Evolutionary conservation across 2,888 invertebrate species (phyloP).

Genomic region (Brachyopa scutellaris): DNA sequence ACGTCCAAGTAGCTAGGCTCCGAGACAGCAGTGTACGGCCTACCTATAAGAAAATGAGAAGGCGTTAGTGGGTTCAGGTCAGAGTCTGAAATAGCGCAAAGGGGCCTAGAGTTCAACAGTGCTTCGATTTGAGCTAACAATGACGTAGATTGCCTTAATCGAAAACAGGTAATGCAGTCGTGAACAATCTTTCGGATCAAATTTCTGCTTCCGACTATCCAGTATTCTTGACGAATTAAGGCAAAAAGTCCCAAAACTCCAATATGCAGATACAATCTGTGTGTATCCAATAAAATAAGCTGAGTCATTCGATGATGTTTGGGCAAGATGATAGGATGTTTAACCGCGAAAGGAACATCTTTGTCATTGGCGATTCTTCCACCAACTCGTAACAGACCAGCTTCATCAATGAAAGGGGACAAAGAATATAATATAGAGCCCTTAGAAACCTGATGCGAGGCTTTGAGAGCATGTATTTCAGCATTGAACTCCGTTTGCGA

Average conservation of each 20-base stretch:
- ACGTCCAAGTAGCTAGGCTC: constrained; percentile 35
- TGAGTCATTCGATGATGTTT: constrained; percentile 15
- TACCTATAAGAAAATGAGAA: constrained; percentile 60
- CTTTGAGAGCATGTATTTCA: not conserved
- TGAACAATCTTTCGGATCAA: constrained; percentile 39
- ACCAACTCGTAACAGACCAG: constrained; percentile 7
- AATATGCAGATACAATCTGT: constrained; percentile 11
- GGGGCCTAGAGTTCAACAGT: constrained; percentile 52
- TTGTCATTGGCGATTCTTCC: constrained; percentile 1
- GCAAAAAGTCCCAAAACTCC: constrained; percentile 20
- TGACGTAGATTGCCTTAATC: constrained; percentile 15
- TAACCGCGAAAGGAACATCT: not conserved
- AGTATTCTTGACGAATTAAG: constrained; percentile 36
- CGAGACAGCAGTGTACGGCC: constrained; percentile 60
- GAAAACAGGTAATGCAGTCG: constrained; percentile 47
- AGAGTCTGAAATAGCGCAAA: constrained; percentile 51
- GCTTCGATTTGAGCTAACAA: constrained; percentile 53
- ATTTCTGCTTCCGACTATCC: constrained; percentile 43
- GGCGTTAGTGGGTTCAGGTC: constrained; percentile 52
- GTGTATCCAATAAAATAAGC: constrained; percentile 12
- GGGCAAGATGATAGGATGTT: constrained; percentile 45
- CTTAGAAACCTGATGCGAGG: not conserved
- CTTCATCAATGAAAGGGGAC: constrained; percentile 8
- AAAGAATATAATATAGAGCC: not conserved
- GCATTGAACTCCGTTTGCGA: not conserved